Conservation (phyloP, 1,140 invertebrate genomes). For the Anoplolepis gracilipes region DNA sequence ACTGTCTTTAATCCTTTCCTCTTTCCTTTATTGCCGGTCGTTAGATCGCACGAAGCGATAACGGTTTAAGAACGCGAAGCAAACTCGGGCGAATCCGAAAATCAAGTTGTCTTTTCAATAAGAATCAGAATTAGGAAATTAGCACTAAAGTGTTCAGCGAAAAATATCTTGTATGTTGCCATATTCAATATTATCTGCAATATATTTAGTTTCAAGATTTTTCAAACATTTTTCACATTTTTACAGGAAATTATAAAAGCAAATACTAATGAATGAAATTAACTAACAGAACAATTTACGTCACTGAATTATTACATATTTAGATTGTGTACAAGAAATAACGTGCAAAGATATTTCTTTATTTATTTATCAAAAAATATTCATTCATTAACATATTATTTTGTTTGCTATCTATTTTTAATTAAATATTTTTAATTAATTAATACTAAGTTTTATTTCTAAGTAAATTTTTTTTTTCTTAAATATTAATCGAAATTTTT, state of each 20-base stretch:
- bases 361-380: background rate
- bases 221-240: no score
- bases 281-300: background rate
- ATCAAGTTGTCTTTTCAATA: background rate
- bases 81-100: background rate
- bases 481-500: background rate
- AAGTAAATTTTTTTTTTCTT: background rate
- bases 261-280: background rate
- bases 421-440: background rate
- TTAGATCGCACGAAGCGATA: conserved; percentile 43
- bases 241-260: background rate
- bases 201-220: background rate
- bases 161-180: background rate
- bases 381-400: background rate
- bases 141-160: background rate
- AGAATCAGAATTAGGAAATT: background rate
- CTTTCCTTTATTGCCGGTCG: conserved; percentile 53
- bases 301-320: background rate
- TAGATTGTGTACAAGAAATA: background rate
- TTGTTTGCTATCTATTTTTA: background rate
- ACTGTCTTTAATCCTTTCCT: conserved; percentile 18
- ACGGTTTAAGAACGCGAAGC: background rate
- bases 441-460: background rate
- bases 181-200: background rate
- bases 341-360: background rate